A percentile compares a stretch with the other conserved stretches of the same genome.
These are phyloP conservation scores for Lithophane leautieri DNA, from an alignment of 2,888 invertebrate genomes.

Conservation along the genomic window DNA sequence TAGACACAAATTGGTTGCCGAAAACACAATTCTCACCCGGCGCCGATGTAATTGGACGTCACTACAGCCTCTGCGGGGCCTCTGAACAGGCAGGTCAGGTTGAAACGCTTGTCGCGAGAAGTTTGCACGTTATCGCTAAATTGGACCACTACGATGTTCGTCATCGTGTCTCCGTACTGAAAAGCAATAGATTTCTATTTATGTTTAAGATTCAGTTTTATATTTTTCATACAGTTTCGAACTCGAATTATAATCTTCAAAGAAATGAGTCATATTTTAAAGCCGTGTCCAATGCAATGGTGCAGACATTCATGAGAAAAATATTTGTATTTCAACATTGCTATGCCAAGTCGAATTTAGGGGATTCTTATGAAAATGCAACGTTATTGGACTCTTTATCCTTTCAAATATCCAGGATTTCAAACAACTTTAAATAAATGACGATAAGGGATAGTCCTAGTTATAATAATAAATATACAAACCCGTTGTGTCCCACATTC, in stretches of 20 bases:
- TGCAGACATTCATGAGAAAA: conserved; percentile 10
- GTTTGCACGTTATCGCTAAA: conserved; percentile 98
- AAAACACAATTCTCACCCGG: conserved; percentile 92
- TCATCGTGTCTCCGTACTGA: conserved; percentile 98
- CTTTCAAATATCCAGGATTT: background rate
- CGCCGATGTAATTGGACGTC: conserved; percentile 97
- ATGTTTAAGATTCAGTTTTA: background rate
- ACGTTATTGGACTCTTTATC: background rate
- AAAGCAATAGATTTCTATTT: conserved; percentile 33
- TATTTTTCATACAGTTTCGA: background rate
- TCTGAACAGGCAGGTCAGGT: conserved; percentile 97
- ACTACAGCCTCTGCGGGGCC: conserved; percentile 98
- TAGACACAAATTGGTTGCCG: conserved; percentile 60
- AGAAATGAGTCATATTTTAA: background rate
- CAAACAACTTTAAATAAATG: background rate
- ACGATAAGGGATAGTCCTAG: no score
- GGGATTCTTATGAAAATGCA: background rate
- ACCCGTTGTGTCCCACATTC: conserved; percentile 97
- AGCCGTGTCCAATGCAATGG: background rate
- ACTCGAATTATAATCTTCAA: background rate
- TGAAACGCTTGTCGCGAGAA: conserved; percentile 96
- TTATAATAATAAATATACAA: conserved; percentile 27
- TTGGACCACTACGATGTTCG: conserved; percentile 98
- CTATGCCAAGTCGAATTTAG: background rate
- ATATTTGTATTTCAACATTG: background rate